Base-by-base conservation (phyloP, 2,888 invertebrate genomes). In the Troides aeacus region DNA sequence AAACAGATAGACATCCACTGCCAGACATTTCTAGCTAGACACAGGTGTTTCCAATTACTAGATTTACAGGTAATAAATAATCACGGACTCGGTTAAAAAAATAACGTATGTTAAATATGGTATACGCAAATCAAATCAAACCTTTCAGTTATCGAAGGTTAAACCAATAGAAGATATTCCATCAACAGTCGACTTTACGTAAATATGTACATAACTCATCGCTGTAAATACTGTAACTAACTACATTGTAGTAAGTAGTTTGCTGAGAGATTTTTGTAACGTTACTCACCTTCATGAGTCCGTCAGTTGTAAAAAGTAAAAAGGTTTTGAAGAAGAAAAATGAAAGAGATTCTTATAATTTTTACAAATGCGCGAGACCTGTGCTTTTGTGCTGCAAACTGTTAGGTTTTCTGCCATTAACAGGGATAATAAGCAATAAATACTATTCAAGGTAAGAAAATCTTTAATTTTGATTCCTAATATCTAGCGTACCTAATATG, bases 371-470 rank as follows among this genome's bases (percentile, higher is more conserved):
- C 30, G 59, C 70, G 63, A 56, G 73, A 17, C 64, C 71, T 46
- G 66, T 64, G 68, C 72, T 68, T 64, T 21, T 61, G 53, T 67
- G 53, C 59, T 68, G 68, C 58, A 71, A 66, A 12, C 21, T 63
- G 46, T 30, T 67, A 15, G 67, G 70, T 30, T 67, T 64, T 50
- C 46, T 71, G 2, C 64, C 66, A 57, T 21, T 64, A 24, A n/a
- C 23, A 12, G 64, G 70, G 6, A 42, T 67, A 39, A 59, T 65
- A 50, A 21, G 50, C 36, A 8, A 69, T 53, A 56, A 12, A 42
- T n/a, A 53, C 42, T 30, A 50, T 5, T 46, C 36, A 62, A 62
- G 65, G 69, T 69, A 62, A 62, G 21, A n/a, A 23, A 17, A 18
- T 15, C 39, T n/a, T 23, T n/a, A 36, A 39, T 39, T 30, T 39